Evolutionary conservation across 2,888 invertebrate species (phyloP).

Genomic region (Noctua fimbriata): DNA sequence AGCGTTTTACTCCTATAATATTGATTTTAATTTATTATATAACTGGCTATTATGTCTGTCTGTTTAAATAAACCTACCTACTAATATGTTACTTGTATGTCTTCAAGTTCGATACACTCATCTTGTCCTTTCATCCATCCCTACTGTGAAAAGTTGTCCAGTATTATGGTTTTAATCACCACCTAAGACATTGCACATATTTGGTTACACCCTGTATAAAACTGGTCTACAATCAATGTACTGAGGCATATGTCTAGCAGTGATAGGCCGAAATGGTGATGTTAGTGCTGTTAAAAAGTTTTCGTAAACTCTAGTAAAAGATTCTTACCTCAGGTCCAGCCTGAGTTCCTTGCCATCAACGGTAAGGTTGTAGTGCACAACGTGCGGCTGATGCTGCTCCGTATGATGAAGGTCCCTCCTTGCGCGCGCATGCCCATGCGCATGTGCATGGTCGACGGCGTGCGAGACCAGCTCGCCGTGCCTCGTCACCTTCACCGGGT

Average conservation of each 20-base stretch:
- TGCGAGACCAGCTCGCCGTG: slow-evolving; percentile 90
- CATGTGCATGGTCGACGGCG: slow-evolving; percentile 89
- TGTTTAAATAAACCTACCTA: background rate
- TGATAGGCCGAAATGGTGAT: background rate
- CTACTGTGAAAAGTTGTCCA: background rate
- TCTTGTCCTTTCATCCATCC: too few relatives aligned
- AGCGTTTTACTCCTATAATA: background rate
- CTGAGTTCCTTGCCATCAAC: slow-evolving; percentile 85
- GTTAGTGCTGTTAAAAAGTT: background rate
- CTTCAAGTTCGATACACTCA: background rate
- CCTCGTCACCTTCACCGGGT: slow-evolving; percentile 91
- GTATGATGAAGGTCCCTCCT: slow-evolving; percentile 83
- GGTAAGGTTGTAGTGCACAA: slow-evolving; percentile 87
- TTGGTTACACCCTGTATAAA: background rate
- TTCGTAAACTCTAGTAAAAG: background rate
- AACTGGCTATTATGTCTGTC: background rate
- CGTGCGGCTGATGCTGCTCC: slow-evolving; percentile 80
- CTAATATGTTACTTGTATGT: background rate
- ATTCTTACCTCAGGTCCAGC: slow-evolving; percentile 86
- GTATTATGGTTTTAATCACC: background rate
- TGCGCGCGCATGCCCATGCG: slow-evolving; percentile 87
- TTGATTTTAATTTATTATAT: slow-evolving; percentile 2
- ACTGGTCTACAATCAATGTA: background rate
- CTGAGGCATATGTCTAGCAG: background rate
- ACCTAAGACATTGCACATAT: background rate